Base-by-base conservation (phyloP, 2,888 invertebrate species). In the Eulithis testata region DNA sequence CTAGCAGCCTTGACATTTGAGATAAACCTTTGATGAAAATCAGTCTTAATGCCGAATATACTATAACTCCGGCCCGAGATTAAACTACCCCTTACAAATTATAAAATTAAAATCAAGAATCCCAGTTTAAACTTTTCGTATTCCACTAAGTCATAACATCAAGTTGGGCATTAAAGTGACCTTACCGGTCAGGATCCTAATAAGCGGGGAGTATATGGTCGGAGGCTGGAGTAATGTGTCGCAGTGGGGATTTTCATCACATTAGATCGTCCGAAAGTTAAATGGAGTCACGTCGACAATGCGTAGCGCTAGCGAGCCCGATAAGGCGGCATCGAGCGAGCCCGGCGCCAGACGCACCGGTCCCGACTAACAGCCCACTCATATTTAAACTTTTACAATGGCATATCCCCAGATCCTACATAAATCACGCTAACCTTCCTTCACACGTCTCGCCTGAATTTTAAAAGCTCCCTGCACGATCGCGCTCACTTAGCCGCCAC, bases 381-480 rank as follows among this genome's bases (percentile, higher is more conserved):
- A 89, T 87, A 88, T 87, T 89, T 86, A 88, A 90, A 90, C 86
- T 91, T 90, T 89, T 84, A 85, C 86, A 87, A 87, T 86, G 80
- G 84, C 81, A 77, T 77, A 76, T 76, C 77, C 82, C 82, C 79
- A 69, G 74, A 82, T 77, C 83, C 81, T 76, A 81, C 84, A 90
- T 91, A 89, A 91, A 90, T 91, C 89, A 89, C 83, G 73, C 73
- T 70, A 80, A 77, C 86, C 85, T 87, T 89, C 85, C 82, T 89
- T 88, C 85, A 87, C 88, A 88, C 84, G 82, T 89, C 87, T 86
- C 83, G 81, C 82, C 81, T 79, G 87, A 90, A 90, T 90, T 91
- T 90, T 88, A 90, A 90, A 88, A 87, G 87, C 81, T 80, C 83
- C 81, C 84, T 80, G 82, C 82, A 82, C 84, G 85, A 86, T 87